A percentile compares a stretch with the other conserved stretches of the same genome.
Conservation (phyloP, 2,888 invertebrate species). For the Eristalis intricaria region DNA sequence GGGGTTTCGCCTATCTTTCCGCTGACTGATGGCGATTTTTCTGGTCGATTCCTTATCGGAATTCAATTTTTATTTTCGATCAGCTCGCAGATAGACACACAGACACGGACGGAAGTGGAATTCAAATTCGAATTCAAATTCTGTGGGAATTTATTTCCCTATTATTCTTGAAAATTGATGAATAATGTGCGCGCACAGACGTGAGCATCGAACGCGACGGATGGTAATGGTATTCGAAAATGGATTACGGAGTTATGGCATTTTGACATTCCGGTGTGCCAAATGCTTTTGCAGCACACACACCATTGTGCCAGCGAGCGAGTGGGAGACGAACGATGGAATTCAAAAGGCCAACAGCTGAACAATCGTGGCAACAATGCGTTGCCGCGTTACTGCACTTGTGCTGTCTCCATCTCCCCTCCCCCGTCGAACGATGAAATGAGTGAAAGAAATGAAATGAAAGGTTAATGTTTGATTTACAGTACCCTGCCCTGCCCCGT, state of each 20-base stretch:
- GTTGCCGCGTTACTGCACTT: conserved; percentile 27
- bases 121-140: conserved; percentile 59
- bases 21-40: conserved; percentile 53
- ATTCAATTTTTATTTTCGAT: conserved; percentile 65
- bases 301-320: too few species aligned
- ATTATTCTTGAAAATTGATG: conserved; percentile 67
- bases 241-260: conserved; percentile 61
- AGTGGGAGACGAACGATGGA: neutral
- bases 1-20: conserved; percentile 18
- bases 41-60: conserved; percentile 26
- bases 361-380: conserved; percentile 43
- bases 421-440: neutral
- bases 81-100: neutral
- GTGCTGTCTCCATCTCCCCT: neutral
- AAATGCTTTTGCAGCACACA: conserved; percentile 40
- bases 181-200: conserved; percentile 43
- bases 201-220: conserved; percentile 4
- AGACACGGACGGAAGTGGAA: conserved; percentile 13
- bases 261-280: conserved; percentile 57
- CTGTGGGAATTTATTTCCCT: conserved; percentile 60
- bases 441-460: neutral
- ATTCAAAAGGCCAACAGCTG: conserved; percentile 18
- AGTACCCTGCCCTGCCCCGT: neutral
- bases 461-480: conserved; percentile 42
- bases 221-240: conserved; percentile 54